Evolutionary conservation across 2,797 vertebrate genomes (phyloP).

Genomic region (Propithecus deckenii): DNA sequence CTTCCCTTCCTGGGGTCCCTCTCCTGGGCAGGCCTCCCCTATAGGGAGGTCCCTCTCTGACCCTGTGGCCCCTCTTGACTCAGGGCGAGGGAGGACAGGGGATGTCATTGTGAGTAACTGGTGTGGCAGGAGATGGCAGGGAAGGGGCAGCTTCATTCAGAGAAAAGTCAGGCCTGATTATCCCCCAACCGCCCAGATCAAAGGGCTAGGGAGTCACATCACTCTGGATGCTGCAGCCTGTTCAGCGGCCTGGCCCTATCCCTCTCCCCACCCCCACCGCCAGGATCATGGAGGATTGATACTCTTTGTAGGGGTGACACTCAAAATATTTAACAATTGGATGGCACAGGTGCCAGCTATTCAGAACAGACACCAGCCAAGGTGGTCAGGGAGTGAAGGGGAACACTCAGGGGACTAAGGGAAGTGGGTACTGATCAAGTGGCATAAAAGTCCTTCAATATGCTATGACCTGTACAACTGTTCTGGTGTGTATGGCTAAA

Average conservation of each 20-base stretch:
- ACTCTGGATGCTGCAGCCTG: neutral
- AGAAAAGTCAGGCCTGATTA: constrained; percentile 61
- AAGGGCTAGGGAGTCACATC: constrained; percentile 1
- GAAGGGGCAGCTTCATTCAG: neutral
- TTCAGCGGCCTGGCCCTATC: neutral
- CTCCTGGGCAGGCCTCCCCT: neutral
- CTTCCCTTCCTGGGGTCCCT: neutral
- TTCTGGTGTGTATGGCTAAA: neutral
- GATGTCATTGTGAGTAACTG: constrained; percentile 35
- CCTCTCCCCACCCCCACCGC: neutral
- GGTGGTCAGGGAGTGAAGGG: neutral
- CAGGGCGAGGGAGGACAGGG: neutral
- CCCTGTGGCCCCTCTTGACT: neutral
- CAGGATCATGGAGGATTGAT: neutral
- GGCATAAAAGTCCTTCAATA: neutral
- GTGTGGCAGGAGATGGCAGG: neutral
- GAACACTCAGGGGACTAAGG: neutral
- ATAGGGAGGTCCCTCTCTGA: neutral
- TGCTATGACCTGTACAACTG: neutral
- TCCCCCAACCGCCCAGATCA: constrained; percentile 65
- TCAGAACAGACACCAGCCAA: neutral
- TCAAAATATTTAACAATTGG: constrained; percentile 31
- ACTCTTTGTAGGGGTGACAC: neutral
- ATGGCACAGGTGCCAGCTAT: neutral
- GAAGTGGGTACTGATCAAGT: neutral